Base-by-base conservation (phyloP, 2,888 invertebrate genomes). In the Panorpa germanica region DNA sequence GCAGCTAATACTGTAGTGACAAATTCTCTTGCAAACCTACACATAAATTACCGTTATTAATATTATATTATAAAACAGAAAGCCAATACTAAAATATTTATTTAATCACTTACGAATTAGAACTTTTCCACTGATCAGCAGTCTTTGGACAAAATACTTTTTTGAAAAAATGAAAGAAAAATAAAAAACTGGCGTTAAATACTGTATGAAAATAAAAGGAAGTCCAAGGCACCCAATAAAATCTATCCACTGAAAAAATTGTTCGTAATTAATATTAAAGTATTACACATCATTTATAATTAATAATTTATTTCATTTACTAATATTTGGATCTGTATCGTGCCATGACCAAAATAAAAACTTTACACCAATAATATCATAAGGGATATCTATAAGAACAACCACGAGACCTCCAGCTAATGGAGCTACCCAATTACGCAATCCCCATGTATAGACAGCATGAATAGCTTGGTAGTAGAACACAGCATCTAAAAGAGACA, bases 281-380 rank as follows among this genome's bases (percentile, higher is more conserved):
- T 9, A 27, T 11, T 12, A 5, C 9, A 4, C 14, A 20, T n/a
- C 16, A 10, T 62, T 57, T 57, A 60, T 45, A 63, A 63, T 40
- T 57, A 12, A 25, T 13, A 10, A 13, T 24, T 13, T n/a, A n/a
- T n/a, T n/a, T n/a, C n/a, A 4, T 5, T 21, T 22, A 33, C 31
- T 54, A 49, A 73, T 61, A 41, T 71, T 72, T 4, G 72, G 70
- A 47, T 73, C 72, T 0, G 73, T 73, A 44, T 72, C 72, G 40
- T 82, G 81, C 82, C 82, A 83, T 2, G 75, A 73, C 81, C 81
- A 82, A 55, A 80, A 81, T 10, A 80, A 53, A 46, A 73, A 71
- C 48, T 77, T 77, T 8, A 80, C 70, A 2, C 73, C 68, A 34
- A 76, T 68, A 29, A 82, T 76, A 45, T 82, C 81, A 45, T 77